These are phyloP conservation scores for Hipposideros armiger DNA, from an alignment of 2,113 vertebrate species.

Conservation along the genomic window DNA sequence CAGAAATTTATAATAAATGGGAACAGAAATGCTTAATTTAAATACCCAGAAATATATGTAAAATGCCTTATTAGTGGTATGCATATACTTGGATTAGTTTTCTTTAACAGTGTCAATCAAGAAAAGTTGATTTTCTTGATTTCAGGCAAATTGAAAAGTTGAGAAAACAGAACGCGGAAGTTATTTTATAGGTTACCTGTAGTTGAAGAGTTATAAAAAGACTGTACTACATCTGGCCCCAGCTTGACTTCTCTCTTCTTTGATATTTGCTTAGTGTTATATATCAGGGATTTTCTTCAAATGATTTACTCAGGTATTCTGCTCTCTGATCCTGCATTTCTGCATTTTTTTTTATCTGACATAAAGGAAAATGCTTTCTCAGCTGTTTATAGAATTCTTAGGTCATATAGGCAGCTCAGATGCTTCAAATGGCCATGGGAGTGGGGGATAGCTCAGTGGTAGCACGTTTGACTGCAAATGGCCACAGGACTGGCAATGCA, in stretches of 20 bases:
- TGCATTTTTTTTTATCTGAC: not conserved
- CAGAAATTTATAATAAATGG: not conserved
- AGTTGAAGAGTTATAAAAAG: not conserved
- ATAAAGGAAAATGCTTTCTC: not conserved
- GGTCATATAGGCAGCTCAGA: fast-evolving
- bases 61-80: not conserved
- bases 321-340: not conserved
- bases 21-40: not conserved
- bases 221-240: not conserved
- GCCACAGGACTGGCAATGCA: not conserved
- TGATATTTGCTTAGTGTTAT: not conserved
- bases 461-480: no score
- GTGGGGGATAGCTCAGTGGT: no score
- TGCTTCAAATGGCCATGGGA: not conserved
- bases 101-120: not conserved
- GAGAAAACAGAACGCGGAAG: not conserved
- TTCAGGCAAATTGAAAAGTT: not conserved
- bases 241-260: not conserved
- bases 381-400: not conserved
- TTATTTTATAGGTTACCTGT: not conserved
- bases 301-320: not conserved
- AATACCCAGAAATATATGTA: not conserved
- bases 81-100: not conserved
- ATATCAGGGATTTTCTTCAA: not conserved
- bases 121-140: not conserved